These are phyloP conservation scores for Cylloceria caligata DNA, from an alignment of 2,888 invertebrate genomes.

Conservation along the genomic window DNA sequence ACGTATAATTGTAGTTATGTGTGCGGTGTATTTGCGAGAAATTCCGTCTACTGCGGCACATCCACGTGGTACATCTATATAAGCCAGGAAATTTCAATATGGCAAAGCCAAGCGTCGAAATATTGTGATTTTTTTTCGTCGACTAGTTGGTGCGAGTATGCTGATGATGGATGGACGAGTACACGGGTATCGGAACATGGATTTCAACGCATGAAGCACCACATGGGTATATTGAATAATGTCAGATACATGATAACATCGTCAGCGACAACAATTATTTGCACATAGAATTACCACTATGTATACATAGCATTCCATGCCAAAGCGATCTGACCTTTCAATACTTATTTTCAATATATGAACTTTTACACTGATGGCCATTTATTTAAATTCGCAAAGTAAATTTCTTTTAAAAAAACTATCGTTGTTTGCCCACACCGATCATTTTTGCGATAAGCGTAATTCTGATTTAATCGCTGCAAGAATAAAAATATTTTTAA, in stretches of 20 bases:
- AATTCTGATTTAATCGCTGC: neutral
- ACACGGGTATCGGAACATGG: constrained; percentile 12
- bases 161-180: constrained; percentile 24
- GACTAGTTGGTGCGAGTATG: neutral
- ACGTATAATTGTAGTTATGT: neutral
- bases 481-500: neutral
- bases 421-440: no score
- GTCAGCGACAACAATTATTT: constrained; percentile 32
- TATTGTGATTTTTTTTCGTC: constrained; percentile 10
- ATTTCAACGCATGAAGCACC: constrained; percentile 27
- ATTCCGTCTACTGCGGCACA: constrained; percentile 33
- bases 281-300: constrained; percentile 10
- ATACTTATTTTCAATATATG: no score
- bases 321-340: neutral
- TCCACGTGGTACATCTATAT: constrained; percentile 19
- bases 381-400: no score
- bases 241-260: constrained; percentile 30
- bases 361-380: no score
- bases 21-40: constrained; percentile 3
- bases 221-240: constrained; percentile 14
- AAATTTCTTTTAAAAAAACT: no score
- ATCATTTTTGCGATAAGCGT: no score
- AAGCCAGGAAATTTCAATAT: constrained; percentile 44
- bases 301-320: neutral
- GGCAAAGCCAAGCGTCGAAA: constrained; percentile 43